phyloP scores from a whole-genome alignment of 2,113 vertebrate genomes.

The Nibea albiflora region DNA sequence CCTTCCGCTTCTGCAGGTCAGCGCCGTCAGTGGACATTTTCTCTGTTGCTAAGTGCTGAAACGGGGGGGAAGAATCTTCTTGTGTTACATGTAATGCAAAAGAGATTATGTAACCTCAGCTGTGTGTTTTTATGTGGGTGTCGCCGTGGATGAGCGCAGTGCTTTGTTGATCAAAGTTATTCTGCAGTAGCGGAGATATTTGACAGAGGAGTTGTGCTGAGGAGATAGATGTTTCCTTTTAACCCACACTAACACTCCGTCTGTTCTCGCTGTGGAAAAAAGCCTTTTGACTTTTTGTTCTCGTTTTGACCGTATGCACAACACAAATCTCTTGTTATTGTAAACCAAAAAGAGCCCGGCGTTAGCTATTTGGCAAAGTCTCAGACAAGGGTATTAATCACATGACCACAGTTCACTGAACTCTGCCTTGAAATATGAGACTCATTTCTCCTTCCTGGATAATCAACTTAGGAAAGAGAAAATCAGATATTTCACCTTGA shows the following conservation, averaged over 20 bases:
- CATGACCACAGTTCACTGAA: conserved; percentile 75
- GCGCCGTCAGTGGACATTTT: not conserved
- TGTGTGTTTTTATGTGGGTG: conserved; percentile 68
- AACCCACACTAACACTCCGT: conserved; percentile 62
- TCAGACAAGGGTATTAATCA: conserved; percentile 74
- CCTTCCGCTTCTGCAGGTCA: conserved; percentile 31
- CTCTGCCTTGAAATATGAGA: conserved; percentile 74
- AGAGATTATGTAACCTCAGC: conserved; percentile 71
- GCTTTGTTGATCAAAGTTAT: conserved; percentile 71
- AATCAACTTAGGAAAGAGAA: conserved; percentile 66
- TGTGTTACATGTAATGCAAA: conserved; percentile 52
- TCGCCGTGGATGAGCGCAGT: conserved; percentile 57
- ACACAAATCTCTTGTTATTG: conserved; percentile 54
- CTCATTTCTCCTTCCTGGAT: conserved; percentile 72
- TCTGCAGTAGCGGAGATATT: conserved; percentile 58
- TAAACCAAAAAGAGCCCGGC: conserved; percentile 48
- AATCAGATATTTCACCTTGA: conserved; percentile 75
- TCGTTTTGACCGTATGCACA: conserved; percentile 57
- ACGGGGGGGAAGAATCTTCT: conserved; percentile 21
- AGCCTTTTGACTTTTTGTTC: conserved; percentile 53
- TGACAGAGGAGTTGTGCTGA: conserved; percentile 65
- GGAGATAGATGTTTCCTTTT: conserved; percentile 63
- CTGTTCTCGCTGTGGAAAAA: conserved; percentile 45
- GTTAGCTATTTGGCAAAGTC: conserved; percentile 67
- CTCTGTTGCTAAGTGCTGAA: conserved; percentile 50